Percentiles rank a stretch among this genome's conserved stretches.
Evolutionary conservation across 2,113 vertebrate genomes (phyloP).

Genomic region (Hirundichthys speculiger): DNA sequence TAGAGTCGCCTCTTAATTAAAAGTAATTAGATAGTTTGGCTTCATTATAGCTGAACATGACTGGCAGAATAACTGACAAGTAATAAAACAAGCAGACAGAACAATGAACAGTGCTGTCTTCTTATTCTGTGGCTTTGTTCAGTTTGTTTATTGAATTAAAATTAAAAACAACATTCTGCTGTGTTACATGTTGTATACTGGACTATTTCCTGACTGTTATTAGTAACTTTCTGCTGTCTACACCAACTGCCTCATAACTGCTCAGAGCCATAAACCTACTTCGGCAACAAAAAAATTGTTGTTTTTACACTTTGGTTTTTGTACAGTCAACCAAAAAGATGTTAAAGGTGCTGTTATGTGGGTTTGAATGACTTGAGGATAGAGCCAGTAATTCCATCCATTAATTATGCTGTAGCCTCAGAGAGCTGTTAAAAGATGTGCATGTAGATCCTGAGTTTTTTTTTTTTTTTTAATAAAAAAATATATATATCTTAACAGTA

Average conservation of each 20-base stretch:
- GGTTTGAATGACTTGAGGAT: background rate
- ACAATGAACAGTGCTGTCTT: background rate
- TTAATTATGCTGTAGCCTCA: background rate
- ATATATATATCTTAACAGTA: too few species aligned
- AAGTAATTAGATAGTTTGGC: background rate
- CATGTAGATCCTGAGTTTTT: background rate
- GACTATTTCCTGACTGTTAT: background rate
- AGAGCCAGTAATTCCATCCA: background rate
- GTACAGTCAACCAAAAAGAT: background rate
- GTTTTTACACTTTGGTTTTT: background rate
- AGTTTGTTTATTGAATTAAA: background rate
- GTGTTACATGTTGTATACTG: background rate
- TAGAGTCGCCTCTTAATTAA: slow-evolving; percentile 2
- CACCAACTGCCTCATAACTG: too few species aligned
- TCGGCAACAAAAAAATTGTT: slow-evolving; percentile 3
- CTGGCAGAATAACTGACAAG: background rate
- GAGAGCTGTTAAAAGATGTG: too few species aligned
- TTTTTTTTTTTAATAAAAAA: background rate
- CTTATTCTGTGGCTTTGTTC: background rate
- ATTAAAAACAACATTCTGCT: background rate
- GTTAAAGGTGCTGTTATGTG: background rate
- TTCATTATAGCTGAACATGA: background rate
- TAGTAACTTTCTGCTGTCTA: too few species aligned
- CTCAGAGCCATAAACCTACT: background rate
- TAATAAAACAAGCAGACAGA: background rate